Evolutionary conservation across 2,888 invertebrate species (phyloP), one percentile per base, ranked within the genome.

Genomic region (Hermaeophaga mercurialis): DNA sequence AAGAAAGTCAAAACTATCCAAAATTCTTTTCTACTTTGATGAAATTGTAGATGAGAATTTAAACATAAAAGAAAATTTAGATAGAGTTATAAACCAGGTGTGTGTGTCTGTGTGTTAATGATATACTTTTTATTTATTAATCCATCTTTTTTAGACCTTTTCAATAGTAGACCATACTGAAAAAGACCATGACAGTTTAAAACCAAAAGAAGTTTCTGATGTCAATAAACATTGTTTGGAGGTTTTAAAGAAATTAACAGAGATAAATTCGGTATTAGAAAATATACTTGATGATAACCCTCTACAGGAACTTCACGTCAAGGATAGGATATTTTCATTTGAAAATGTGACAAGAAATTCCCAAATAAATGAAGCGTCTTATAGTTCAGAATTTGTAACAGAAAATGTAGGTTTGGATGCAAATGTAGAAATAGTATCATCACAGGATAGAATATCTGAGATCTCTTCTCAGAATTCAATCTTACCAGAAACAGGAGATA

Each of bases 201-300:
- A 47, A 34, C 53, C 50, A 18, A 55, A 46, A 31, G 50, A 58
- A 26, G n/a, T 41, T 33, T 50, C 56, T 1, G 15, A 53, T 7
- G 36, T 59, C 38, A 36, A 50, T n/a, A 57, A 46, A 49, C 46
- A 61, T 52, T 52, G 54, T 28, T n/a, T 63, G 15, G 47, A 61
- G 14, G 31, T 63, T 8, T 45, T 61, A 22, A 53, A 58, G 15
- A 54, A 55, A 36, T 34, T 63, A 12, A 54, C 48, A 7, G 59
- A 63, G 28, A 59, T 63, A 2, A 63, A 59, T 33, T 61, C 44
- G 15, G 28, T 54, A 26, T 50, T 63, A 47, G 63, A 63, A 47
- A 47, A 24, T 17, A 6, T 61, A 3, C 33, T 57, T 17, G 53
- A 57, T 9, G 31, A 44, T 8, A 57, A 45, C 41, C 53, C 53